These are phyloP conservation scores for Salvelinus fontinalis DNA, from an alignment of 2,113 vertebrate species.

Conservation along the genomic window DNA sequence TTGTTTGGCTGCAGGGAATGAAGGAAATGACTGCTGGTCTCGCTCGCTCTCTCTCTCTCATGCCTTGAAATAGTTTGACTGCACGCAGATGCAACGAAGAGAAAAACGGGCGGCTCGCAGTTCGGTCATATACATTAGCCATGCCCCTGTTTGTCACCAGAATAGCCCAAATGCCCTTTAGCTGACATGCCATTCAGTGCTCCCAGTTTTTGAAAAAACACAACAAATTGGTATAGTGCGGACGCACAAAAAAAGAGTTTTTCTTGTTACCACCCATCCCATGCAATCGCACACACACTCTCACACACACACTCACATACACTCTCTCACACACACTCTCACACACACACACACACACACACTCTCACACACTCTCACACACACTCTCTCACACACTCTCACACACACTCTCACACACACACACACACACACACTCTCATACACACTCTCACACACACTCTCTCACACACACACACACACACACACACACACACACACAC, in stretches of 20 bases:
- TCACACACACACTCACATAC: slow-evolving; percentile 23
- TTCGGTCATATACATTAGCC: slow-evolving; percentile 58
- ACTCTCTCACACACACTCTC: slow-evolving; percentile 51
- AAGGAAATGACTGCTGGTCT: slow-evolving; percentile 51
- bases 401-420: slow-evolving; percentile 26
- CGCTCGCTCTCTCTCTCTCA: slow-evolving; percentile 32
- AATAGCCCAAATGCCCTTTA: slow-evolving; percentile 65
- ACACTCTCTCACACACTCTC: slow-evolving; percentile 44
- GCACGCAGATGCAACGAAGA: neutral
- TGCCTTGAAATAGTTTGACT: slow-evolving; percentile 64
- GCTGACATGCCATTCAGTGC: slow-evolving; percentile 50
- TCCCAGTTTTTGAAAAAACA: slow-evolving; percentile 32
- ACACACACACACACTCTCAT: slow-evolving; percentile 11
- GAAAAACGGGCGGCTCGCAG: slow-evolving; percentile 48
- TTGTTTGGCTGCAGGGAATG: slow-evolving; percentile 56
- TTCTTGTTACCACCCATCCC: slow-evolving; percentile 15
- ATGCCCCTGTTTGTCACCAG: slow-evolving; percentile 50
- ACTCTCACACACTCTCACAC: slow-evolving; percentile 7
- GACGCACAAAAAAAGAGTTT: neutral
- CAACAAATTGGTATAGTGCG: slow-evolving; percentile 15
- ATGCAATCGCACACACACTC: slow-evolving; percentile 37
- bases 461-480: slow-evolving; percentile 41
- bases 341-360: slow-evolving; percentile 18
- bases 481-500: slow-evolving; percentile 10
- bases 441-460: slow-evolving; percentile 36